These are phyloP conservation scores for Pseudomyrmex gracilis DNA, from an alignment of 1,140 invertebrate genomes.

Conservation along the genomic window DNA sequence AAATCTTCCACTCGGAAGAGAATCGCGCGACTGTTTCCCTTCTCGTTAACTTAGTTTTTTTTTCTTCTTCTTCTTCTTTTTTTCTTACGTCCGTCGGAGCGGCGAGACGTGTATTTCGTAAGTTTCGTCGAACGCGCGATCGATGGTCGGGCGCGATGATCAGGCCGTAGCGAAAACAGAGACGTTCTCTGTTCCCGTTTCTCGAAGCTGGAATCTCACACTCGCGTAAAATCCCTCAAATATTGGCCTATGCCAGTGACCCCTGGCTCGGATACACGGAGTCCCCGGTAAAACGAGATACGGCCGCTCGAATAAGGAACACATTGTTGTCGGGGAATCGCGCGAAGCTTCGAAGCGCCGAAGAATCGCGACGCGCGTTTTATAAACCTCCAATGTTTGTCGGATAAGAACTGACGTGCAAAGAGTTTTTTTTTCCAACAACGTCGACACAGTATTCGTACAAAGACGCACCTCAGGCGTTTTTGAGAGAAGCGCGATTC, in stretches of 20 bases:
- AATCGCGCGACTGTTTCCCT: constrained; percentile 25
- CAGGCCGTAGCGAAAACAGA: constrained; percentile 67
- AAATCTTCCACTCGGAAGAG: constrained; percentile 35
- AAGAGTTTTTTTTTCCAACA: not conserved
- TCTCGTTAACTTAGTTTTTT: not conserved
- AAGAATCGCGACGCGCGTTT: constrained; percentile 46
- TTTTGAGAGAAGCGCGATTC: constrained; percentile 31
- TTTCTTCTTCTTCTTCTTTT: not conserved
- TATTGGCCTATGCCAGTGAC: constrained; percentile 73
- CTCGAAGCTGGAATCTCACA: constrained; percentile 64
- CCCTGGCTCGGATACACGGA: constrained; percentile 41
- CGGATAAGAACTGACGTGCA: constrained; percentile 39
- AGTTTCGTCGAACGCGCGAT: constrained; percentile 55
- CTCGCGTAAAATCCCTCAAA: constrained; percentile 69
- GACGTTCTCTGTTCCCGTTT: constrained; percentile 68
- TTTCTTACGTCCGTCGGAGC: not conserved
- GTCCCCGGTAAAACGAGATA: constrained; percentile 59
- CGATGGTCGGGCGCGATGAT: constrained; percentile 54
- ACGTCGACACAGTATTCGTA: not conserved
- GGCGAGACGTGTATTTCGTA: constrained; percentile 29
- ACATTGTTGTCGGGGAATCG: constrained; percentile 51
- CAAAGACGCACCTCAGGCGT: not conserved
- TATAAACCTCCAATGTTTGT: constrained; percentile 21
- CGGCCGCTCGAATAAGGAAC: constrained; percentile 53
- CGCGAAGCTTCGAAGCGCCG: constrained; percentile 37